Percentiles rank a stretch among this genome's conserved stretches.
Evolutionary conservation across 2,113 vertebrate species (phyloP).

Genomic region (Callopanchax toddi): DNA sequence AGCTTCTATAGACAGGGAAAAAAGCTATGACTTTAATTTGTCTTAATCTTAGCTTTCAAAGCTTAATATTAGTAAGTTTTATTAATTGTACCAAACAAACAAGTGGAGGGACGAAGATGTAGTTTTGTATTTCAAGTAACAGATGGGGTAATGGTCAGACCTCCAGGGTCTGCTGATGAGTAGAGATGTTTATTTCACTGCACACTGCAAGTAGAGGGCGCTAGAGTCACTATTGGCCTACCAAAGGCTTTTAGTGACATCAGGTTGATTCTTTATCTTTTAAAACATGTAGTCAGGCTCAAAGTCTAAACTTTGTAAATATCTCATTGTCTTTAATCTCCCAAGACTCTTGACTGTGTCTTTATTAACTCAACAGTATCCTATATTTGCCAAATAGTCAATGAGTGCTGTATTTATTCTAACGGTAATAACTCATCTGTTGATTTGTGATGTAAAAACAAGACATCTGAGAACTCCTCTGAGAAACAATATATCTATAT

Average conservation of each 20-base stretch:
- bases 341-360: conserved; percentile 36
- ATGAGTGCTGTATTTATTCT: conserved; percentile 73
- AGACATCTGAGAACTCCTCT: conserved; percentile 43
- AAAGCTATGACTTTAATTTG: conserved; percentile 38
- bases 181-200: conserved; percentile 75
- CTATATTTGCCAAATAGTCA: conserved; percentile 72
- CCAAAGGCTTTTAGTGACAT: conserved; percentile 32
- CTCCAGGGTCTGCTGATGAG: conserved; percentile 37
- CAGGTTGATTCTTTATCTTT: conserved; percentile 11
- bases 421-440: conserved; percentile 72
- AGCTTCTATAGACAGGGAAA: conserved; percentile 3
- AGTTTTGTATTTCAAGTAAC: neutral
- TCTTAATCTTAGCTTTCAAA: conserved; percentile 46
- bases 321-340: conserved; percentile 36
- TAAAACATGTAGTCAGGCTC: conserved; percentile 24
- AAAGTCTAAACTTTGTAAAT: conserved; percentile 59
- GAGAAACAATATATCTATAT: conserved; percentile 29
- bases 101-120: neutral
- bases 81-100: no score
- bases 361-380: conserved; percentile 61
- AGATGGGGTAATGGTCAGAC: conserved; percentile 22
- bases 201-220: conserved; percentile 66
- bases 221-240: conserved; percentile 46
- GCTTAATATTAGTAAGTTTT: conserved; percentile 1
- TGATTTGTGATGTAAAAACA: conserved; percentile 65